These are phyloP conservation scores for Thermophis baileyi DNA, from an alignment of 2,113 vertebrate genomes.

Conservation along the genomic window DNA sequence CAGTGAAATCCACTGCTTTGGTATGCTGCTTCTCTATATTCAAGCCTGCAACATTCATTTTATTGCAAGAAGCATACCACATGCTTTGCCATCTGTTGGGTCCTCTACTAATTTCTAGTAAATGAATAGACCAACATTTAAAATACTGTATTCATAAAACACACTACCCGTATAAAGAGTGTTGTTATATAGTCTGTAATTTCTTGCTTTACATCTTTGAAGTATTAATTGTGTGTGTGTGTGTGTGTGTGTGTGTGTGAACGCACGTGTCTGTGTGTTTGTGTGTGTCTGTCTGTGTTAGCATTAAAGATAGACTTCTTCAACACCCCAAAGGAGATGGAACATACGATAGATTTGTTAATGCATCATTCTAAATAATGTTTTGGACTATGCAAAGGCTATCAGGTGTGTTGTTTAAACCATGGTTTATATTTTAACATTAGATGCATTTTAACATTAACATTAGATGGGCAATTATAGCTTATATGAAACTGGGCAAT, in stretches of 20 bases:
- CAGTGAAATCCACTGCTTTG: neutral
- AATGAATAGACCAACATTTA: neutral
- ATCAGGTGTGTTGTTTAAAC: neutral
- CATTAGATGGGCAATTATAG: too few relatives aligned
- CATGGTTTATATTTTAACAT: neutral
- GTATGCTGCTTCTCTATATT: neutral
- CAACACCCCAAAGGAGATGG: neutral
- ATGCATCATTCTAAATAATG: neutral
- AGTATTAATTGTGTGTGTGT: neutral
- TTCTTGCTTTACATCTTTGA: constrained; percentile 10
- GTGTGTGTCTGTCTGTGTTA: neutral
- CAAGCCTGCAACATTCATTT: neutral
- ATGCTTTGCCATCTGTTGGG: neutral
- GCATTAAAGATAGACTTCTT: neutral
- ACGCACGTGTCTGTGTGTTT: neutral
- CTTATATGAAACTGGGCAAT: neutral
- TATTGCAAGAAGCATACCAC: neutral
- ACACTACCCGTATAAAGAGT: neutral
- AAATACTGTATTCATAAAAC: neutral
- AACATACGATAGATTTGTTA: neutral
- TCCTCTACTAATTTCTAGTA: neutral
- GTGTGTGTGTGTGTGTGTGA: neutral
- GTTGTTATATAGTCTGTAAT: neutral
- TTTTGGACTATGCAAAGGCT: neutral
- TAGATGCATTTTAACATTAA: too few relatives aligned